phyloP scores from a whole-genome alignment of 2,888 invertebrate species.

The Morinoia aosen region DNA sequence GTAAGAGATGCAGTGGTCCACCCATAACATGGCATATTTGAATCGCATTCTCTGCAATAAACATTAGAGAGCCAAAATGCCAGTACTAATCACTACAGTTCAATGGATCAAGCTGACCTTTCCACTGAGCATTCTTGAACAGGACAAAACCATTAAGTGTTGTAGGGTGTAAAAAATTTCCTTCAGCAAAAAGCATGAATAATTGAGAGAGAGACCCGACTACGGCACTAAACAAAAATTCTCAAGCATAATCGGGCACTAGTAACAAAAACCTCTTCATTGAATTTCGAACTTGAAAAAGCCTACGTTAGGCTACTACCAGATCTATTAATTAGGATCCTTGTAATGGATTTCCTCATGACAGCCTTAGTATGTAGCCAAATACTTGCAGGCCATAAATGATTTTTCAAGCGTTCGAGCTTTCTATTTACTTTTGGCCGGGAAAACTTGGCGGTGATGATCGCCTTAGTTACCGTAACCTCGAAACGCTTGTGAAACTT shows the following conservation, averaged over 20 bases:
- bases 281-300: not conserved
- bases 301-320: not conserved
- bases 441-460: too few relatives aligned
- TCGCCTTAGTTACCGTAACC: too few relatives aligned
- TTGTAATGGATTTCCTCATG: too few relatives aligned
- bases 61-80: not conserved
- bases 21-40: not conserved
- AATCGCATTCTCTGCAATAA: not conserved
- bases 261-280: not conserved
- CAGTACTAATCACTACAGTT: not conserved
- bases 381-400: too few relatives aligned
- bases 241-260: not conserved
- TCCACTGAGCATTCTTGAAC: not conserved
- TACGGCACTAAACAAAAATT: not conserved
- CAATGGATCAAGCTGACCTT: not conserved
- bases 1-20: not conserved
- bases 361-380: too few relatives aligned
- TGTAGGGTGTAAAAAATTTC: not conserved
- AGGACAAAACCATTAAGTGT: not conserved
- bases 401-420: too few relatives aligned
- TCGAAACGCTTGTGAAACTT: too few relatives aligned
- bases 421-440: too few relatives aligned
- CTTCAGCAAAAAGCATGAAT: not conserved
- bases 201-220: not conserved
- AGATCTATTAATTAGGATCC: too few relatives aligned